A percentile compares a stretch with the other conserved stretches of the same genome.
Conservation (phyloP, 2,113 vertebrate genomes). For the Lepidothrix coronata region DNA sequence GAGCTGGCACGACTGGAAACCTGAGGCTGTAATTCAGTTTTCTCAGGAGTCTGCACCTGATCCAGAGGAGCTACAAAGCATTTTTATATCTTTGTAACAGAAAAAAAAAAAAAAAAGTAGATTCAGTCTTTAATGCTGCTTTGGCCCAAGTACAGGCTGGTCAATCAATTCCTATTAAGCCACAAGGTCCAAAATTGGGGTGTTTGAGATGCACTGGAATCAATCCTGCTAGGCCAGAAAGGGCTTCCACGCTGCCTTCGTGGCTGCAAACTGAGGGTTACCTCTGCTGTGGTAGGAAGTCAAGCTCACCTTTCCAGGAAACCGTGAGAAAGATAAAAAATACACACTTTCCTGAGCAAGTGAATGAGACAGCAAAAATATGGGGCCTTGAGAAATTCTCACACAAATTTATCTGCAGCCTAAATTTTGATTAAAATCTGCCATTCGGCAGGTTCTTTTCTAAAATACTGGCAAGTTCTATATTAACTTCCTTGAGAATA, state of each 20-base stretch:
- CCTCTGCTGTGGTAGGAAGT: not conserved
- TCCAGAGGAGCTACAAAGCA: not conserved
- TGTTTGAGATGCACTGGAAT: not conserved
- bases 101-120: not conserved
- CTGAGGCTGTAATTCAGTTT: not conserved
- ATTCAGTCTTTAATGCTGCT: not conserved
- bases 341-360: not conserved
- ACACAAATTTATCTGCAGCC: not conserved
- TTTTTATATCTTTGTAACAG: not conserved
- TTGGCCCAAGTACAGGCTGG: not conserved
- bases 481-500: not conserved
- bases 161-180: not conserved
- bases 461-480: not conserved
- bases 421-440: not conserved
- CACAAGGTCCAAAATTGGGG: not conserved
- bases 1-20: not conserved
- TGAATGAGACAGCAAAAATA: not conserved
- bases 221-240: not conserved
- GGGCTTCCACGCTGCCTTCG: accelerated
- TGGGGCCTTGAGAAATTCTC: not conserved
- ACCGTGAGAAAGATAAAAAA: not conserved
- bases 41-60: not conserved
- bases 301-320: not conserved
- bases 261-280: not conserved
- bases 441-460: not conserved